Percentiles rank a stretch among this genome's conserved stretches.
Evolutionary conservation across 2,797 vertebrate species (phyloP).

Genomic region (Acanthurus tractus): DNA sequence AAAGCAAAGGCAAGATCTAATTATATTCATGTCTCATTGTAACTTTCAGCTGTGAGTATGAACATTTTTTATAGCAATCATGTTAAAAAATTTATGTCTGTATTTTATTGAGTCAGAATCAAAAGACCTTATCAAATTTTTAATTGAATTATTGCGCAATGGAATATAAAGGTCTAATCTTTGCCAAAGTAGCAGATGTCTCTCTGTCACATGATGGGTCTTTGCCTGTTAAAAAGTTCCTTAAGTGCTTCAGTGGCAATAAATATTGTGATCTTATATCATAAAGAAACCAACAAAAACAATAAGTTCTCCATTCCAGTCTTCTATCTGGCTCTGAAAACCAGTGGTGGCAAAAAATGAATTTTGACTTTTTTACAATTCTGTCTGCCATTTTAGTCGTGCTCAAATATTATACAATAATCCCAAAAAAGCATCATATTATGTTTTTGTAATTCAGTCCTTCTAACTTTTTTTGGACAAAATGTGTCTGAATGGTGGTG

Average conservation of each 20-base stretch:
- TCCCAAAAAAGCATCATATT: not conserved
- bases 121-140: too few relatives aligned
- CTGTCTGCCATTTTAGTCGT: not conserved
- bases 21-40: not conserved
- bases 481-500: too few relatives aligned
- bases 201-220: not conserved
- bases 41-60: not conserved
- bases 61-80: not conserved
- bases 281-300: not conserved
- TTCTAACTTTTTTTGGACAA: not conserved
- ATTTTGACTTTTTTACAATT: not conserved
- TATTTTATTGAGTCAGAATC: conserved; percentile 7
- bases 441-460: not conserved
- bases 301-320: not conserved
- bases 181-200: not conserved
- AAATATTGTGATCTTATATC: not conserved
- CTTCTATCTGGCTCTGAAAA: not conserved
- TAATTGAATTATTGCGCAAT: too few relatives aligned
- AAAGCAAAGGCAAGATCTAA: conserved; percentile 12
- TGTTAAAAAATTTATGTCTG: not conserved
- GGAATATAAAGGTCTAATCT: not conserved
- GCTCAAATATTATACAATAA: not conserved
- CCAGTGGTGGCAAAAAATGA: not conserved
- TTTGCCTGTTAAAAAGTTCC: not conserved
- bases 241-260: not conserved